Conservation (phyloP, 2,888 invertebrate species). For the Quadroppia sp. region DNA sequence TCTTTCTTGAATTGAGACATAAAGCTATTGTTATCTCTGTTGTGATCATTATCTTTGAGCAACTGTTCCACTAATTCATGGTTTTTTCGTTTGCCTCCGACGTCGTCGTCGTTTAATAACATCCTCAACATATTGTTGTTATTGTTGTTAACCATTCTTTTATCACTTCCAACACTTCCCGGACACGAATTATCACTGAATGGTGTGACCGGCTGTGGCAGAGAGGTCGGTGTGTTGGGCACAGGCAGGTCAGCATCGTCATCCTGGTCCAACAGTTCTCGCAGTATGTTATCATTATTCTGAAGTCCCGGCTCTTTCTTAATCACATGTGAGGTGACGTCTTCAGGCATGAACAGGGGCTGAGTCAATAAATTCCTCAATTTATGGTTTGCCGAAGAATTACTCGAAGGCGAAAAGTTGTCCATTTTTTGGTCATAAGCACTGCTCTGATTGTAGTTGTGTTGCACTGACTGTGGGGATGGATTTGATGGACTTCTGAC, state of each 20-base stretch:
- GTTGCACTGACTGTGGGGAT: constrained; percentile 19
- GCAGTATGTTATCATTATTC: constrained; percentile 52
- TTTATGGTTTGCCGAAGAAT: constrained; percentile 41
- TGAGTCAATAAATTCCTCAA: constrained; percentile 61
- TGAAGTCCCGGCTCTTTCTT: constrained; percentile 26
- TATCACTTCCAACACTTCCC: constrained; percentile 16
- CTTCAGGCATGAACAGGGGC: constrained; percentile 20
- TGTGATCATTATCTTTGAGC: constrained; percentile 27
- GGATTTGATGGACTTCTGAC: constrained; percentile 38
- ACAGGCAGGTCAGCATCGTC: constrained; percentile 60
- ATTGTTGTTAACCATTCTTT: constrained; percentile 30
- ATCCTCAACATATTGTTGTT: constrained; percentile 54
- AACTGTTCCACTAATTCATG: constrained; percentile 41
- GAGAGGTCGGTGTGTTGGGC: constrained; percentile 12
- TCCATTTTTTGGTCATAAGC: constrained; percentile 7
- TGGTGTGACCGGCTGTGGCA: constrained; percentile 8
- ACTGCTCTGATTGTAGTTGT: constrained; percentile 9
- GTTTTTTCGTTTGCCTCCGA: constrained; percentile 27
- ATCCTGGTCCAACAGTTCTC: constrained; percentile 63
- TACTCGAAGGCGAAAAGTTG: constrained; percentile 15
- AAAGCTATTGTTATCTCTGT: not conserved
- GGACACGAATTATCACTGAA: constrained; percentile 10
- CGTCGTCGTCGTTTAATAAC: constrained; percentile 48
- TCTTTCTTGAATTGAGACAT: constrained; percentile 18
- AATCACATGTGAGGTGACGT: constrained; percentile 10